A percentile compares a stretch with the other conserved stretches of the same genome.
Evolutionary conservation across 2,888 invertebrate genomes (phyloP).

Genomic region (Drosophila colorata): DNA sequence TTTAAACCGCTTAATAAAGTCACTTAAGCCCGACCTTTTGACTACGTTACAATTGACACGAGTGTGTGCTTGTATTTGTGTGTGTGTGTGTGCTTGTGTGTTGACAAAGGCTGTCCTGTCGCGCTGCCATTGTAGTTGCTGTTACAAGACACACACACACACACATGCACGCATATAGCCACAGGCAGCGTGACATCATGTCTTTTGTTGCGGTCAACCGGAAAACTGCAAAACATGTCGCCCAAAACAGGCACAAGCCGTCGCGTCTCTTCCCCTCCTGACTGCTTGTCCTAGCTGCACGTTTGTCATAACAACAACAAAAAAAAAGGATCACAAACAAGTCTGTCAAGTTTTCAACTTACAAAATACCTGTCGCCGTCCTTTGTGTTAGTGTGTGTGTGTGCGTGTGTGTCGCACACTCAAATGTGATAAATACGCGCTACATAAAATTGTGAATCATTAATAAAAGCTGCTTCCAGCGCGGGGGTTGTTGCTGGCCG

Average conservation of each 20-base stretch:
- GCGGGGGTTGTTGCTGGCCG: slow-evolving; percentile 47
- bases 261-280: slow-evolving; percentile 36
- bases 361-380: slow-evolving; percentile 76
- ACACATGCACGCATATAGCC: slow-evolving; percentile 9
- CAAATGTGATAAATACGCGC: slow-evolving; percentile 76
- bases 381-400: slow-evolving; percentile 25
- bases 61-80: slow-evolving; percentile 41
- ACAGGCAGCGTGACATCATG: slow-evolving; percentile 82
- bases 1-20: slow-evolving; percentile 83
- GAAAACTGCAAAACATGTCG: slow-evolving; percentile 83
- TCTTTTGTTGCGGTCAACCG: slow-evolving; percentile 85
- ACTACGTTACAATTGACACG: slow-evolving; percentile 74
- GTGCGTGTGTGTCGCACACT: slow-evolving; percentile 52
- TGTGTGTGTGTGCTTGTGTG: slow-evolving; percentile 33
- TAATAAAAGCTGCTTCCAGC: slow-evolving; percentile 69
- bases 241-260: slow-evolving; percentile 56
- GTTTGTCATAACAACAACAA: slow-evolving; percentile 63
- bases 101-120: slow-evolving; percentile 62
- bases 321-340: slow-evolving; percentile 78
- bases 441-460: slow-evolving; percentile 79
- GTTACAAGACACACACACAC: slow-evolving; percentile 57
- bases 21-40: slow-evolving; percentile 81
- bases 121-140: slow-evolving; percentile 71
- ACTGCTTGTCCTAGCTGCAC: slow-evolving; percentile 42
- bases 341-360: slow-evolving; percentile 83